Evolutionary conservation across 2,888 invertebrate genomes (phyloP), one percentile per base, ranked within the genome.

Genomic region (Ochlodes sylvanus): DNA sequence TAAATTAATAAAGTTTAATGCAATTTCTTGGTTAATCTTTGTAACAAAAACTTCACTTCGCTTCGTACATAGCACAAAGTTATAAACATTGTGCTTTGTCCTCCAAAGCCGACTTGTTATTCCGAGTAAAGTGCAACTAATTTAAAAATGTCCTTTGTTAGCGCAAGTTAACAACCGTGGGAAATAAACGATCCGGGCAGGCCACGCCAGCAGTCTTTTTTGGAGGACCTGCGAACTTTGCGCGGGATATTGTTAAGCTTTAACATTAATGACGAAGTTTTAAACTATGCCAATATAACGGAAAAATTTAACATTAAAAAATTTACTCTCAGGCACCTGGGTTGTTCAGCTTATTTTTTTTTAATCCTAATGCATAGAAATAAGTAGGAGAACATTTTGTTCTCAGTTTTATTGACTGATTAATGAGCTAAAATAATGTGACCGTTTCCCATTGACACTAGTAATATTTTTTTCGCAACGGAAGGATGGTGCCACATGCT

Each of bases 131-230:
- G 52, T 54, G 60, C 54, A 60, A 66, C 60, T 42, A 60, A 66
- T 66, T 66, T 58, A 60, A 66, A 60, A 66, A 66, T 66, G 52
- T 60, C 42, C 66, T 66, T 60, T 66, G 66, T 66, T 50, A 60
- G 57, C 64, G 56, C 38, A 52, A 66, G 52, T 66, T 54, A 66
- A 58, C 58, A 32, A 66, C 58, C 65, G 65, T 65, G 58, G 50
- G 58, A 65, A 66, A 60, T 44, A 55, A 27, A 55, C 52, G 65
- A 55, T 34, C 12, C 50, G 47, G 19, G 9, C 17, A 9, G 58
- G 27, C 50, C 27, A 42, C 41, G 58, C 57, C 32, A 12, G 41
- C 60, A 44, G 15, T 19, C 17, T 21, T 57, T 65, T 58, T 58
- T 65, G 50, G n/a, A 47, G 54, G 12, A 38, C 21, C 27, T 27